Base-by-base conservation (phyloP, 2,888 invertebrate genomes). In the Clitarchus hookeri region DNA sequence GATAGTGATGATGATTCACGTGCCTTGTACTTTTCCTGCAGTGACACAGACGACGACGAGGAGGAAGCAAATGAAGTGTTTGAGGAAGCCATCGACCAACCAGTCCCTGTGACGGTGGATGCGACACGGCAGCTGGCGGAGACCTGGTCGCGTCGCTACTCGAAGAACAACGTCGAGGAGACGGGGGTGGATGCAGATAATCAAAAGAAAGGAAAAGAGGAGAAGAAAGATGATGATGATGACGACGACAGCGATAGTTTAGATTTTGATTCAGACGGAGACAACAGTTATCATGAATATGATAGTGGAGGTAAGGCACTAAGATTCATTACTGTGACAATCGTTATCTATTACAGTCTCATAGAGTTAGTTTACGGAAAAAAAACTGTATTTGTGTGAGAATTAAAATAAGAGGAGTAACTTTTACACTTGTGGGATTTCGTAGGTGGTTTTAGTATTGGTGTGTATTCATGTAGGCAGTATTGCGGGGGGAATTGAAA, bases 61-160 rank as follows among this genome's bases (percentile, higher is more conserved):
- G 95, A 94, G 85, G 95, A 94, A 87, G 94, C 89, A 27, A 89
- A 90, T 85, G 95, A 94, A 89, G 93, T 94, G 27, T 95, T 93
- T 89, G 95, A 95, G 89, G 95, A 95, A 90, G 95, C 95, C 11
- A 92, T 95, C 88, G 95, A 95, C 88, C 93, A 93, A 88, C 94
- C 93, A 9, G 90, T 93, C 88, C 94, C 93, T 9, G 90, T 93
- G 80, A 94, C 94, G n/a, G 94, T 94, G 84, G 94, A 94, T 89
- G 95, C 95, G 89, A 96, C 95, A 0, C 91, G 95, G 85, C 94
- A 95, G 89, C 92, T 95, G 89, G 95, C 95, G 0, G 95, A 95
- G 89, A 93, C 94, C 88, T 95, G 95, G 94, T 95, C 95, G 82
- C 91, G 93, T 86, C 91, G 93, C 48, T 94, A 94, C 89, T 92